These are phyloP conservation scores for Albula glossodonta DNA, from an alignment of 2,113 vertebrate species.

Conservation along the genomic window DNA sequence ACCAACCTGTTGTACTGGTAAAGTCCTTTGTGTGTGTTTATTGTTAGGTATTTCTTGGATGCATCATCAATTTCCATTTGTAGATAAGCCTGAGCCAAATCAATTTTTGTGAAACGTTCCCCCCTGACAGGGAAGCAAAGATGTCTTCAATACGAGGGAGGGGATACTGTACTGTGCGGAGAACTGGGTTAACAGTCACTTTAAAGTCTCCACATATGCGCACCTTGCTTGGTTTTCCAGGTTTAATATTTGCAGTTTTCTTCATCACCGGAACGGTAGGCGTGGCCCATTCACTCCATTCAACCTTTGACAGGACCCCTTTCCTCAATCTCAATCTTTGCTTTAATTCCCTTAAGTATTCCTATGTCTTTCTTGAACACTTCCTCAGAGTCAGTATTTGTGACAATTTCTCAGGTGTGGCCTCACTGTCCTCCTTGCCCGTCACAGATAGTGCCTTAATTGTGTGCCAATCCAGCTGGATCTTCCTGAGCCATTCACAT, in stretches of 20 bases:
- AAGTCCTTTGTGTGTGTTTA: slow-evolving; percentile 17
- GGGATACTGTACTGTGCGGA: neutral
- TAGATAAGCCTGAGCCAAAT: slow-evolving; percentile 9
- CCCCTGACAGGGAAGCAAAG: slow-evolving; percentile 13
- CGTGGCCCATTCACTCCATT: slow-evolving; percentile 10
- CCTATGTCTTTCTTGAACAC: slow-evolving; percentile 30
- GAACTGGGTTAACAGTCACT: slow-evolving; percentile 17
- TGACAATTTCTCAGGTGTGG: neutral
- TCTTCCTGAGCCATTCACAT: slow-evolving; percentile 19
- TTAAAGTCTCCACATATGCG: slow-evolving; percentile 24
- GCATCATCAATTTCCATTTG: slow-evolving; percentile 4
- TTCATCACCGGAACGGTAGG: neutral
- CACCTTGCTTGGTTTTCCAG: neutral
- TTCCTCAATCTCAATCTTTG: slow-evolving; percentile 10
- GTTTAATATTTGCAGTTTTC: neutral
- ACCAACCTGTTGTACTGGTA: neutral
- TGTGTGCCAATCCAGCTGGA: slow-evolving; percentile 18
- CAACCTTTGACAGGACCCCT: slow-evolving; percentile 16
- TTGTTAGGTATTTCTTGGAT: too few relatives aligned
- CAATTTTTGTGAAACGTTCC: neutral
- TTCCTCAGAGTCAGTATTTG: neutral
- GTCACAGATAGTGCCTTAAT: neutral
- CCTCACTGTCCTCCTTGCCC: neutral
- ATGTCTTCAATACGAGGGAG: slow-evolving; percentile 11
- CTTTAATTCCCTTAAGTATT: slow-evolving; percentile 22